phyloP scores from a whole-genome alignment of 2,797 vertebrate genomes.

The Hydrocynus forskahlii region DNA sequence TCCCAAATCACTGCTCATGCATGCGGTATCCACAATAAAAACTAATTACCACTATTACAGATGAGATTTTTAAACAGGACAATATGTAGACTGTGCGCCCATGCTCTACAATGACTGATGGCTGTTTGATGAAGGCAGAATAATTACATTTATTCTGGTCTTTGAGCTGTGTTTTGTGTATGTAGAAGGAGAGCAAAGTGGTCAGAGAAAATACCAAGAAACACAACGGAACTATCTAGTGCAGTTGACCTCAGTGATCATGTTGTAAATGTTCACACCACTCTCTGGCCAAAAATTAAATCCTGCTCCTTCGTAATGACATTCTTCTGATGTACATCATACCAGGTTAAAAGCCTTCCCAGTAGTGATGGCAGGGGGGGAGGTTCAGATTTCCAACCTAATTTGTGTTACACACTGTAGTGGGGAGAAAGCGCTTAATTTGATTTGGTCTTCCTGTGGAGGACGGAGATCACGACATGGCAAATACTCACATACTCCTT shows the following conservation, averaged over 20 bases:
- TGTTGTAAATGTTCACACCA: slow-evolving; percentile 25
- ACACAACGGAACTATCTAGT: not conserved
- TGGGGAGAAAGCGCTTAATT: slow-evolving; percentile 60
- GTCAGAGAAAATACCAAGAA: not conserved
- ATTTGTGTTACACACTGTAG: slow-evolving; percentile 68
- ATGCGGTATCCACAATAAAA: slow-evolving; percentile 25
- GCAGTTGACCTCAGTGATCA: slow-evolving; percentile 18
- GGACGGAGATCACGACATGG: slow-evolving; percentile 66
- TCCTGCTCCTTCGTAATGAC: slow-evolving; percentile 44
- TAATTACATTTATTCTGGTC: not conserved
- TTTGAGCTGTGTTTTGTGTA: not conserved
- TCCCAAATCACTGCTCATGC: slow-evolving; percentile 4
- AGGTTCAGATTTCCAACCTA: slow-evolving; percentile 72
- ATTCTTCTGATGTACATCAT: slow-evolving; percentile 48
- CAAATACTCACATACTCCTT: slow-evolving; percentile 5
- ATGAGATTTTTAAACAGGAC: not conserved
- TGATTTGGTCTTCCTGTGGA: slow-evolving; percentile 65
- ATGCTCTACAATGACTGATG: not conserved
- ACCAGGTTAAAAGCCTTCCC: slow-evolving; percentile 29
- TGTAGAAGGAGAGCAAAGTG: not conserved
- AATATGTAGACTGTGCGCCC: not conserved
- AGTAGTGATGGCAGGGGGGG: slow-evolving; percentile 15
- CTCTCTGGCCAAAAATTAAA: slow-evolving; percentile 6
- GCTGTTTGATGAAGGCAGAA: not conserved
- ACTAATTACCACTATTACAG: not conserved